Percentiles rank a stretch among this genome's conserved stretches.
Evolutionary conservation across 2,113 vertebrate species (phyloP).

Genomic region (Theristicus caerulescens): DNA sequence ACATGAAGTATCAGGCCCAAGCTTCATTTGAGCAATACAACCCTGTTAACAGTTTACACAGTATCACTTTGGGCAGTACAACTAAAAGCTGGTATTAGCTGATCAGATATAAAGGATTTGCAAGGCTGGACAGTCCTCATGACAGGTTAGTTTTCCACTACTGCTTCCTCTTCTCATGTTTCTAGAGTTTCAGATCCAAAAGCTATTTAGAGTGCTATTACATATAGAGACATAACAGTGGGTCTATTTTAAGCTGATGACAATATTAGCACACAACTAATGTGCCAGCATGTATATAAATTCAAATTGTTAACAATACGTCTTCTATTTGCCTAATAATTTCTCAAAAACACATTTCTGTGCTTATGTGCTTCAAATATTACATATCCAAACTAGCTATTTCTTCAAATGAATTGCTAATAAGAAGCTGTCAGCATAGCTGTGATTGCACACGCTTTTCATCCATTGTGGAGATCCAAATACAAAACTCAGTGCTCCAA

Average conservation of each 20-base stretch:
- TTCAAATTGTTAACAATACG: neutral
- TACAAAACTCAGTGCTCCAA: neutral
- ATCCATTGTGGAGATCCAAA: neutral
- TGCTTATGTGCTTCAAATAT: neutral
- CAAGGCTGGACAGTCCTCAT: neutral
- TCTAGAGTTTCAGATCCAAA: neutral
- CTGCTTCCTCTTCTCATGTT: neutral
- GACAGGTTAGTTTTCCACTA: neutral
- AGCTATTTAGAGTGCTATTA: neutral
- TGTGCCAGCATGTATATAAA: neutral
- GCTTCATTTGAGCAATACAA: neutral
- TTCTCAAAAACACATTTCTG: neutral
- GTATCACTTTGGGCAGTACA: neutral
- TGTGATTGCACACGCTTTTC: neutral
- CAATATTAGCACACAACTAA: neutral
- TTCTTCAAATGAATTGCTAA: neutral
- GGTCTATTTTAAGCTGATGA: neutral
- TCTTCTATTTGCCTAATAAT: neutral
- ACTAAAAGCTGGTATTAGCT: neutral
- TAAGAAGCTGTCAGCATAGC: neutral
- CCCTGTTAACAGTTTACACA: neutral
- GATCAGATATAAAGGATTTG: neutral
- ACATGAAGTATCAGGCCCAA: neutral
- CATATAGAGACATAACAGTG: neutral
- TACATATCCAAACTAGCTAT: neutral